phyloP scores from a whole-genome alignment of 2,113 vertebrate species.

The Galbula dea region DNA sequence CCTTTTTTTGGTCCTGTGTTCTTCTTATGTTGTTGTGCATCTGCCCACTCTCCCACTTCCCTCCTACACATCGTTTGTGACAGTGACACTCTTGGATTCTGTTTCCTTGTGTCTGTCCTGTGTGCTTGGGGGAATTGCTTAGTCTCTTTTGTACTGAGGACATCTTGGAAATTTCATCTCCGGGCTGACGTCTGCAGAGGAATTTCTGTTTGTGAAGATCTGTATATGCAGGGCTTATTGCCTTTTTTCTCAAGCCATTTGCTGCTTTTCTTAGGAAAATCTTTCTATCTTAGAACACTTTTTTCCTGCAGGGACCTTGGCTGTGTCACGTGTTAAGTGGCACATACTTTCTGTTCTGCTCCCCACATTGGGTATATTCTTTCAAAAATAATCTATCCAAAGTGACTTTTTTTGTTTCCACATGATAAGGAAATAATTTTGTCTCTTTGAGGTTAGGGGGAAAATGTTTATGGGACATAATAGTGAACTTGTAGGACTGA shows the following conservation, averaged over 20 bases:
- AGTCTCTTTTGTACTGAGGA: slow-evolving; percentile 35
- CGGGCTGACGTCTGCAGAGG: slow-evolving; percentile 12
- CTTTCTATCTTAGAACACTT: not conserved
- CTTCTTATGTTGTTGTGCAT: not conserved
- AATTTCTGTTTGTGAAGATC: slow-evolving; percentile 26
- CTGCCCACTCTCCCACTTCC: slow-evolving; percentile 42
- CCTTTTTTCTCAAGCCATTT: not conserved
- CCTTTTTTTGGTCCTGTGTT: slow-evolving; percentile 29
- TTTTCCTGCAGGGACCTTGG: not conserved
- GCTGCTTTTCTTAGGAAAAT: not conserved
- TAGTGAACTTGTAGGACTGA: not conserved
- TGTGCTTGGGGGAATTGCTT: not conserved
- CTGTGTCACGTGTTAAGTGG: not conserved
- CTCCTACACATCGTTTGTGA: slow-evolving; percentile 19
- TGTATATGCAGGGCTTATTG: not conserved
- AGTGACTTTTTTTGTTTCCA: not conserved
- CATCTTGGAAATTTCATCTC: not conserved
- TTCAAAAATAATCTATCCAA: not conserved
- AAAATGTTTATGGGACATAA: not conserved
- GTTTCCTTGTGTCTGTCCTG: not conserved
- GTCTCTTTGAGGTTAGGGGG: not conserved
- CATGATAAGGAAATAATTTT: not conserved
- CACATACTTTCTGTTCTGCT: not conserved
- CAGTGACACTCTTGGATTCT: not conserved
- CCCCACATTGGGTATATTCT: not conserved